Evolutionary conservation across 1,140 invertebrate genomes (phyloP).

Genomic region (Euura saliciscinereae): DNA sequence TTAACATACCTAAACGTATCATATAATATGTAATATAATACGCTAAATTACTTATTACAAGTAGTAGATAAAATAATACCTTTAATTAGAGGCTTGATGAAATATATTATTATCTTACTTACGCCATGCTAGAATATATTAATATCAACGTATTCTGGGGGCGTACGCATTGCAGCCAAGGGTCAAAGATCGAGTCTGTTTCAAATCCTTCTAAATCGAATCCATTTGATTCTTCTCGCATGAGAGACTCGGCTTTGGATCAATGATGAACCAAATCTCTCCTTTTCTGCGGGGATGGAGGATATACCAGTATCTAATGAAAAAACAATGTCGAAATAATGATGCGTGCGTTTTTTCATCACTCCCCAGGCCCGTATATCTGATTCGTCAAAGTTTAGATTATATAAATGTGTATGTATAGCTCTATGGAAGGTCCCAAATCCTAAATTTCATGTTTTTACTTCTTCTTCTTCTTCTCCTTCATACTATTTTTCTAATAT

Average conservation of each 20-base stretch:
- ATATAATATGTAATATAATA: neutral
- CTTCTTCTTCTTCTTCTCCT: conserved; percentile 3
- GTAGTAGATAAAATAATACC: conserved; percentile 7
- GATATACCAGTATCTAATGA: too few relatives aligned
- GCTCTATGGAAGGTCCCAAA: conserved; percentile 32
- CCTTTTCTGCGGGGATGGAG: too few relatives aligned
- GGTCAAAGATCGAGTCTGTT: neutral
- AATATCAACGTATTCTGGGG: neutral
- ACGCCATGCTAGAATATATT: neutral
- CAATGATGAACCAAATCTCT: too few relatives aligned
- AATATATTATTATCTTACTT: conserved; percentile 2
- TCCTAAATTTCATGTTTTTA: conserved; percentile 22
- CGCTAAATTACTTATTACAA: conserved; percentile 1
- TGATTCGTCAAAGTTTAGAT: neutral
- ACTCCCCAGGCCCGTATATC: neutral
- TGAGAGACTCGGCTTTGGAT: too few relatives aligned
- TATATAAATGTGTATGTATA: neutral
- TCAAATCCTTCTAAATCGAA: neutral
- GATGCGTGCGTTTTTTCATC: neutral
- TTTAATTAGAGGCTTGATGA: neutral
- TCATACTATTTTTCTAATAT: neutral
- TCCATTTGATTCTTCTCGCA: neutral
- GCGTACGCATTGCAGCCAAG: neutral
- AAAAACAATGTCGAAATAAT: neutral
- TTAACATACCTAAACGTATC: too few relatives aligned